Evolutionary conservation across 1,140 invertebrate species (phyloP).

Genomic region (Nomia melanderi): DNA sequence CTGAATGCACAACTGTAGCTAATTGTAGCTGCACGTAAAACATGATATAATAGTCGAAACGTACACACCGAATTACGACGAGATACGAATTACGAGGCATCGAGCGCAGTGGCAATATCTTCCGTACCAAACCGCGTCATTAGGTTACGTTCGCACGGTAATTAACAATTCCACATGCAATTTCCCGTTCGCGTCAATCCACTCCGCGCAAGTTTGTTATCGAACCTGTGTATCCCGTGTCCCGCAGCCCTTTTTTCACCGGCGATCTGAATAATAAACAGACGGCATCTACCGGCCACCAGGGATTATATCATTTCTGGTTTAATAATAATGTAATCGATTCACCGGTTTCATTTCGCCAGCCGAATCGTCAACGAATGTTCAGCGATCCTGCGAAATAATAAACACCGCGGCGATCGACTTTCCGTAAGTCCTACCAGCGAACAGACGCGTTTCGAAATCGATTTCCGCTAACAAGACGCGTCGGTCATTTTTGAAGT

Average conservation of each 20-base stretch:
- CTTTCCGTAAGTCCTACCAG: neutral
- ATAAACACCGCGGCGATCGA: neutral
- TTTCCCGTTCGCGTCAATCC: slow-evolving; percentile 51
- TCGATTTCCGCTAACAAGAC: neutral
- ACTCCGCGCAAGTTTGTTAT: slow-evolving; percentile 59
- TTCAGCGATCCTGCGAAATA: neutral
- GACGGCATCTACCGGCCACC: neutral
- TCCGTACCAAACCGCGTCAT: slow-evolving; percentile 34
- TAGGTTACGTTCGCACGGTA: slow-evolving; percentile 55
- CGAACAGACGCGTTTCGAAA: neutral
- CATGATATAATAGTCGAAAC: slow-evolving; percentile 37
- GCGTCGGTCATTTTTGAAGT: slow-evolving; percentile 6
- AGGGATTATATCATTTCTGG: slow-evolving; percentile 22
- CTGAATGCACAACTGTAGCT: no score
- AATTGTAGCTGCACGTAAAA: slow-evolving; percentile 2
- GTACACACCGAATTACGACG: slow-evolving; percentile 27
- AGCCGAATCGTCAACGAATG: neutral
- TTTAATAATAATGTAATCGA: slow-evolving; percentile 26
- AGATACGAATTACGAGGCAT: slow-evolving; percentile 37
- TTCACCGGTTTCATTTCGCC: neutral
- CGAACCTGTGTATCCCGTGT: slow-evolving; percentile 33
- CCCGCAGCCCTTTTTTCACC: slow-evolving; percentile 46
- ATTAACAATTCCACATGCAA: slow-evolving; percentile 57
- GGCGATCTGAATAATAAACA: slow-evolving; percentile 22
- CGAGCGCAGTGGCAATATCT: slow-evolving; percentile 27